These are phyloP conservation scores for Bucorvus abyssinicus DNA, from an alignment of 2,797 vertebrate species.

Conservation along the genomic window DNA sequence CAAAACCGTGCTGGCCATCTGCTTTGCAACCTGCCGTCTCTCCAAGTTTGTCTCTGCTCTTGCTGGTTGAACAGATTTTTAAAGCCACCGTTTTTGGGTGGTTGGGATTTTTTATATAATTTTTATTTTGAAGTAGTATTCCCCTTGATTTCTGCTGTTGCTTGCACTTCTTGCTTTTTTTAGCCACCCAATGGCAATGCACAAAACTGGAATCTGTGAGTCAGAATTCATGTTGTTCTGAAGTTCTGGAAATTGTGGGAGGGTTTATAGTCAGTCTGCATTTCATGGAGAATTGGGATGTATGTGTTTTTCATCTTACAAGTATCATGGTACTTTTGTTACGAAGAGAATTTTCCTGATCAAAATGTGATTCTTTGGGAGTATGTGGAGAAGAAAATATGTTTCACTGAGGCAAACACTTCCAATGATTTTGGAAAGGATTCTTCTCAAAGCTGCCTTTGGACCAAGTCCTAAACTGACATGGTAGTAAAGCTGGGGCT, in stretches of 20 bases:
- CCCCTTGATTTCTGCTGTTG: neutral
- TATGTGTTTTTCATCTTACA: neutral
- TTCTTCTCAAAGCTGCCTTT: neutral
- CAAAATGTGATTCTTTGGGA: neutral
- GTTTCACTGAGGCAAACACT: neutral
- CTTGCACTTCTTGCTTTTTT: neutral
- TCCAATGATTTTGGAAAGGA: neutral
- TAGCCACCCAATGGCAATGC: neutral
- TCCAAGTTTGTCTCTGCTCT: conserved; percentile 8
- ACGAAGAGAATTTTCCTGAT: neutral
- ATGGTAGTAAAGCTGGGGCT: neutral
- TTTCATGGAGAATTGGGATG: neutral
- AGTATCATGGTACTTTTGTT: neutral
- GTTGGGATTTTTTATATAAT: neutral
- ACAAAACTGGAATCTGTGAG: neutral
- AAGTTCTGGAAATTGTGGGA: neutral
- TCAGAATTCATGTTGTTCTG: neutral
- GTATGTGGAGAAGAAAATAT: neutral
- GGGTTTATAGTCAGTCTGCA: neutral
- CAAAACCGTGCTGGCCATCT: conserved; percentile 16
- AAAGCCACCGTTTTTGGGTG: neutral
- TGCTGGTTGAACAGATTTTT: conserved; percentile 35
- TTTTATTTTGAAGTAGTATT: neutral
- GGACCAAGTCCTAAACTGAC: neutral
- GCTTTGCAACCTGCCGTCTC: conserved; percentile 31